Evolutionary conservation across 2,797 vertebrate species (phyloP).

Genomic region (Champsocephalus esox): DNA sequence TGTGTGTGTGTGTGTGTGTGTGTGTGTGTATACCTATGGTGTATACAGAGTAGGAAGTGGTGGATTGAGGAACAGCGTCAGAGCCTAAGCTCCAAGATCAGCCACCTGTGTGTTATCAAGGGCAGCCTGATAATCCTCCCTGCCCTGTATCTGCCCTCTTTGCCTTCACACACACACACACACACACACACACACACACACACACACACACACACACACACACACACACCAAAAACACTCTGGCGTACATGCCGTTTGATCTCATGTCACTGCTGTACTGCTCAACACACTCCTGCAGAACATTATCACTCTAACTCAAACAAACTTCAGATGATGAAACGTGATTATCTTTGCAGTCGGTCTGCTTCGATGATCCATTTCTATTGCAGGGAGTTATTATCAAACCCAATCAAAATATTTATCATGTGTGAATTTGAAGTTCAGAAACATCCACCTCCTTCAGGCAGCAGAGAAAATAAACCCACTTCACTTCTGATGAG

Average conservation of each 20-base stretch:
- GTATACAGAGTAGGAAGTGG: conserved; percentile 60
- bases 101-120: conserved; percentile 81
- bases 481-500: conserved; percentile 54
- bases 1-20: conserved; percentile 2
- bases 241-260: conserved; percentile 46
- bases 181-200: neutral
- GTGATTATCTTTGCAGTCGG: conserved; percentile 42
- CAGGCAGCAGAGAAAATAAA: conserved; percentile 67
- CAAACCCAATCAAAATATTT: conserved; percentile 66
- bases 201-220: neutral
- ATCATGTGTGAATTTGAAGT: conserved; percentile 50
- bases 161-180: conserved; percentile 27
- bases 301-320: conserved; percentile 33
- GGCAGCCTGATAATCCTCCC: conserved; percentile 66
- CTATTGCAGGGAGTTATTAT: conserved; percentile 48
- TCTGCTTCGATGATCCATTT: conserved; percentile 39
- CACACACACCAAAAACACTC: conserved; percentile 13
- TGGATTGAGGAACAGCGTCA: conserved; percentile 68
- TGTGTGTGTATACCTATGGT: conserved; percentile 25
- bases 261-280: conserved; percentile 50
- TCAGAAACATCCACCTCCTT: conserved; percentile 55
- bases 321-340: conserved; percentile 31
- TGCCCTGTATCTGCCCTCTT: conserved; percentile 65
- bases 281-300: conserved; percentile 30
- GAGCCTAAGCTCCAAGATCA: conserved; percentile 74